A percentile compares a stretch with the other conserved stretches of the same genome.
Conservation (phyloP, 2,113 vertebrate species). For the Perccottus glenii region DNA sequence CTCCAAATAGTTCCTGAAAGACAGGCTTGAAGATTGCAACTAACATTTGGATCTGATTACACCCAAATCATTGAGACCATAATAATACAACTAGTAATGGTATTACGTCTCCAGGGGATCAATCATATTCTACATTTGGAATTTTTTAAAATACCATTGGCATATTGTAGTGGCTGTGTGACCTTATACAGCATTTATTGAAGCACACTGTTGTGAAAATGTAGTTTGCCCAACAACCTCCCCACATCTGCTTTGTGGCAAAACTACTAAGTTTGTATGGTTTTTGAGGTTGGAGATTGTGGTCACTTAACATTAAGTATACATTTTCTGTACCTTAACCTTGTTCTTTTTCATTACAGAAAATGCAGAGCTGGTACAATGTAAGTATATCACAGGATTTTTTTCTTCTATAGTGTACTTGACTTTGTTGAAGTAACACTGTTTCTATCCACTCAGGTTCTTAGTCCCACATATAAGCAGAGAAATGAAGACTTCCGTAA, state of each 20-base stretch:
- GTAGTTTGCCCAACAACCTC: not conserved
- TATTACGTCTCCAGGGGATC: too few species aligned
- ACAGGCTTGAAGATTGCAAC: too few species aligned
- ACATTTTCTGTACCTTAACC: not conserved
- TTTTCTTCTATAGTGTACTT: constrained; percentile 16
- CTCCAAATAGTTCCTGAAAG: not conserved
- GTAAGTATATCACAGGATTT: constrained; percentile 78
- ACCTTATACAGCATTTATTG: not conserved
- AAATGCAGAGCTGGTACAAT: constrained; percentile 96
- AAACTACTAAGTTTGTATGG: not conserved
- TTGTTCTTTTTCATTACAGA: constrained; percentile 80
- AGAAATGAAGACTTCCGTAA: constrained; percentile 91
- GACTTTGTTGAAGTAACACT: not conserved
- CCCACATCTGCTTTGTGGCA: not conserved
- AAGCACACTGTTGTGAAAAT: not conserved
- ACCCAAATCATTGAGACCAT: too few species aligned
- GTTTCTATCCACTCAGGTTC: constrained; percentile 75
- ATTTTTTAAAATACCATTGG: too few species aligned
- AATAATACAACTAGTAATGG: too few species aligned
- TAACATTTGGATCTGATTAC: too few species aligned
- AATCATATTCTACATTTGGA: too few species aligned
- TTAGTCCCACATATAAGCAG: constrained; percentile 92
- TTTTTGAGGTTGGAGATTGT: too few species aligned
- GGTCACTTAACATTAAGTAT: not conserved
- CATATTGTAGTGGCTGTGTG: not conserved